These are phyloP conservation scores for Paratilapia polleni DNA, from an alignment of 2,113 vertebrate species.

Conservation along the genomic window DNA sequence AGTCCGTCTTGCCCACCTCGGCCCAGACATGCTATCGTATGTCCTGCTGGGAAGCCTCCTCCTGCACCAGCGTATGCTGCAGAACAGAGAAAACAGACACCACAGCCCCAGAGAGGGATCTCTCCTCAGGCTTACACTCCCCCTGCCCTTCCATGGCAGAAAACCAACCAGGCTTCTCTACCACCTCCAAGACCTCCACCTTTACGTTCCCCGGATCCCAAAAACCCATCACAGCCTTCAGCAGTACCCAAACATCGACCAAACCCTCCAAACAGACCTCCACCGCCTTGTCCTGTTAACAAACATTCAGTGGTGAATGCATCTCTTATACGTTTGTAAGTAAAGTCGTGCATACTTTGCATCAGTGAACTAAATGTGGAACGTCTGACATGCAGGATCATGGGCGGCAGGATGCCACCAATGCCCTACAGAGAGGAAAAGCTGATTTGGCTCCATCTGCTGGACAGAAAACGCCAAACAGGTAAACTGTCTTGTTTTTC, in stretches of 20 bases:
- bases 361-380: neutral
- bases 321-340: neutral
- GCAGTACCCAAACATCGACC: slow-evolving; percentile 51
- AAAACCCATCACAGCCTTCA: slow-evolving; percentile 26
- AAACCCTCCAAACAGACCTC: slow-evolving; percentile 79
- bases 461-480: slow-evolving; percentile 69
- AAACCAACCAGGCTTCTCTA: slow-evolving; percentile 18
- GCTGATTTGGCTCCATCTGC: slow-evolving; percentile 69
- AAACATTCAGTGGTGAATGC: slow-evolving; percentile 52
- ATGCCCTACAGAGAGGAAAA: slow-evolving; percentile 57
- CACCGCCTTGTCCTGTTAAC: slow-evolving; percentile 75
- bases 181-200: slow-evolving; percentile 27
- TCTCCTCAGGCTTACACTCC: slow-evolving; percentile 43
- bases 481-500: slow-evolving; percentile 48
- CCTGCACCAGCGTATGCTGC: slow-evolving; percentile 59
- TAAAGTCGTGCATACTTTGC: neutral
- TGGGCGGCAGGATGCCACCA: slow-evolving; percentile 26
- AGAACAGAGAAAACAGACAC: neutral
- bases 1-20: slow-evolving; percentile 61
- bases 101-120: neutral
- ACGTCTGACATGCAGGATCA: slow-evolving; percentile 41
- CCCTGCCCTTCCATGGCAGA: slow-evolving; percentile 1
- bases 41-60: slow-evolving; percentile 74
- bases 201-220: slow-evolving; percentile 6
- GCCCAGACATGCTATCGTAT: slow-evolving; percentile 51